Conservation (phyloP, 1,140 invertebrate species). For the Atta colombica region DNA sequence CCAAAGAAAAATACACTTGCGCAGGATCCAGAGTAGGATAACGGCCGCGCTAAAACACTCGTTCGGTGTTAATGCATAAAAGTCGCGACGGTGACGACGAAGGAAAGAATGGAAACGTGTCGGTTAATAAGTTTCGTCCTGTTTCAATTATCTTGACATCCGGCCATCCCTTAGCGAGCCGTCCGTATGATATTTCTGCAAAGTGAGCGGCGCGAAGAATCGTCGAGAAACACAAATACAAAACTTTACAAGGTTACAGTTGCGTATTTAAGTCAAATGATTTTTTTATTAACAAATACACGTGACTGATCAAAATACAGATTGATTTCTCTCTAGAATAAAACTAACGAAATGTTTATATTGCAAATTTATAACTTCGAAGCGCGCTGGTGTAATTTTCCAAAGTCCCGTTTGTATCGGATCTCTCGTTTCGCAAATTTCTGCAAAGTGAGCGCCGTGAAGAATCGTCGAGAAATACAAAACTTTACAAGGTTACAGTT, state of each 20-base stretch:
- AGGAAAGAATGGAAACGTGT: conserved; percentile 32
- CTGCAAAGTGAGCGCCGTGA: not conserved
- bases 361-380: not conserved
- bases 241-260: not conserved
- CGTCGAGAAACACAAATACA: not conserved
- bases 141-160: conserved; percentile 13
- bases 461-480: not conserved
- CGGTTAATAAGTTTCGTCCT: conserved; percentile 62
- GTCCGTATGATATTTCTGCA: not conserved
- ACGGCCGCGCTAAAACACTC: conserved; percentile 64
- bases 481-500: not conserved
- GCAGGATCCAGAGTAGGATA: conserved; percentile 35
- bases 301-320: not conserved
- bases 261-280: not conserved
- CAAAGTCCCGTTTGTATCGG: not conserved
- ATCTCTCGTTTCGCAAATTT: not conserved
- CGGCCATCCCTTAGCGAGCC: not conserved
- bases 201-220: not conserved
- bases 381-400: not conserved
- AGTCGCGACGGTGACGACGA: conserved; percentile 29
- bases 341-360: not conserved
- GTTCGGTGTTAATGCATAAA: conserved; percentile 72
- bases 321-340: not conserved
- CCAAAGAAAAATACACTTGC: conserved; percentile 75
- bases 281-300: not conserved